phyloP scores from a whole-genome alignment of 2,797 vertebrate genomes.

The Enteromius fasciolatus region DNA sequence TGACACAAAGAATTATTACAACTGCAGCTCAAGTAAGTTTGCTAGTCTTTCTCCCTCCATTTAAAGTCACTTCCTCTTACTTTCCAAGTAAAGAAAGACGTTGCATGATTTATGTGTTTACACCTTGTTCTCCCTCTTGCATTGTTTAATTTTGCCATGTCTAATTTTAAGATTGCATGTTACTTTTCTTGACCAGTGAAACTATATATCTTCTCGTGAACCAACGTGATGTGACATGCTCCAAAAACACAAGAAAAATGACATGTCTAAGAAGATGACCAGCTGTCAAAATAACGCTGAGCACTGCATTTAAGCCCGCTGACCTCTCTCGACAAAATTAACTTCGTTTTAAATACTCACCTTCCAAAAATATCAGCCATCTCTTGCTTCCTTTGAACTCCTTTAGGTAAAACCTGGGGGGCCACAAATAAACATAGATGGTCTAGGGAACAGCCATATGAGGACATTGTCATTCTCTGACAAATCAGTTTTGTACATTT shows the following conservation, averaged over 20 bases:
- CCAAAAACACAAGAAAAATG: slow-evolving; percentile 63
- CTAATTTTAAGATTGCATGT: slow-evolving; percentile 1
- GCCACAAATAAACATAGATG: slow-evolving; percentile 65
- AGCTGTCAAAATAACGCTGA: slow-evolving; percentile 68
- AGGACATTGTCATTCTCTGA: slow-evolving; percentile 22
- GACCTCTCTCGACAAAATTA: slow-evolving; percentile 72
- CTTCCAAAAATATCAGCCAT: slow-evolving; percentile 84
- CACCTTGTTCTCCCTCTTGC: slow-evolving; percentile 1
- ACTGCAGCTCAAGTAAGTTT: background rate
- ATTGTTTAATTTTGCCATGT: slow-evolving; percentile 15
- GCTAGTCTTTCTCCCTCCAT: background rate
- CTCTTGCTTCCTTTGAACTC: slow-evolving; percentile 81
- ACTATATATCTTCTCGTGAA: slow-evolving; percentile 12
- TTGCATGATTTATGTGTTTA: background rate
- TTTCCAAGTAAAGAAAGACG: background rate
- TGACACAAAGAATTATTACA: background rate
- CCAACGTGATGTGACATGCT: background rate
- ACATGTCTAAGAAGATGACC: slow-evolving; percentile 65
- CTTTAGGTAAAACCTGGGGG: slow-evolving; percentile 78
- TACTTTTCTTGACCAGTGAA: slow-evolving; percentile 34
- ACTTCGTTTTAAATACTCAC: slow-evolving; percentile 77
- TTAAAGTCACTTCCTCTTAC: slow-evolving; percentile 14
- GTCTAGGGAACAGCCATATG: slow-evolving; percentile 48
- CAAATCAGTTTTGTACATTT: background rate
- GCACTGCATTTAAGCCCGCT: slow-evolving; percentile 65